phyloP scores from a whole-genome alignment of 1,140 invertebrate genomes.

The Cydia strobilella region DNA sequence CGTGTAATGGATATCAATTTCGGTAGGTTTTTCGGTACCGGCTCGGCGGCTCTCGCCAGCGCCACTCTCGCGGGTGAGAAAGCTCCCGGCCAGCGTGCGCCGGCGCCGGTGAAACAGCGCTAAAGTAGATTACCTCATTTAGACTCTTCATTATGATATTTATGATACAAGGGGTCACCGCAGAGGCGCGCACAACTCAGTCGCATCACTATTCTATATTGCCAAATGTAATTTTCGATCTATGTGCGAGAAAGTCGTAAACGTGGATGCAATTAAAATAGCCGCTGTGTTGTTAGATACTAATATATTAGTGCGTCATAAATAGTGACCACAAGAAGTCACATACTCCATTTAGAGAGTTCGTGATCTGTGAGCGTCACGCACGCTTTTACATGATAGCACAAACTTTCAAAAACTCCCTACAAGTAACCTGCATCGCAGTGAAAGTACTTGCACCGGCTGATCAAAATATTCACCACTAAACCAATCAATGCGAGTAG shows the following conservation, averaged over 20 bases:
- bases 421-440: constrained; percentile 16
- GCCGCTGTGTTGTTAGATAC: no score
- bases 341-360: constrained; percentile 15
- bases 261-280: no score
- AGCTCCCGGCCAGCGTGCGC: constrained; percentile 56
- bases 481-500: constrained; percentile 2
- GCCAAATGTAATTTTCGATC: not conserved
- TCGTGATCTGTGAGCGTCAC: constrained; percentile 47
- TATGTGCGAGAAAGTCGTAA: no score
- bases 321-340: not conserved
- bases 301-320: no score
- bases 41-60: constrained; percentile 33
- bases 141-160: not conserved
- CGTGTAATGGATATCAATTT: constrained; percentile 18
- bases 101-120: constrained; percentile 57
- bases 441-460: constrained; percentile 16
- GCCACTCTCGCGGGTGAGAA: constrained; percentile 58
- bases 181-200: not conserved
- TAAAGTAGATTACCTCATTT: constrained; percentile 34
- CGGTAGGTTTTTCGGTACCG: constrained; percentile 29
- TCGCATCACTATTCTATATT: not conserved
- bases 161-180: no score
- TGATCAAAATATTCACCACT: constrained; percentile 13
- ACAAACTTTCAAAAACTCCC: constrained; percentile 41
- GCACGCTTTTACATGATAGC: constrained; percentile 55